Evolutionary conservation across 2,888 invertebrate species (phyloP), one percentile per base, ranked within the genome.

Genomic region (Hofmannophila pseudospretella): DNA sequence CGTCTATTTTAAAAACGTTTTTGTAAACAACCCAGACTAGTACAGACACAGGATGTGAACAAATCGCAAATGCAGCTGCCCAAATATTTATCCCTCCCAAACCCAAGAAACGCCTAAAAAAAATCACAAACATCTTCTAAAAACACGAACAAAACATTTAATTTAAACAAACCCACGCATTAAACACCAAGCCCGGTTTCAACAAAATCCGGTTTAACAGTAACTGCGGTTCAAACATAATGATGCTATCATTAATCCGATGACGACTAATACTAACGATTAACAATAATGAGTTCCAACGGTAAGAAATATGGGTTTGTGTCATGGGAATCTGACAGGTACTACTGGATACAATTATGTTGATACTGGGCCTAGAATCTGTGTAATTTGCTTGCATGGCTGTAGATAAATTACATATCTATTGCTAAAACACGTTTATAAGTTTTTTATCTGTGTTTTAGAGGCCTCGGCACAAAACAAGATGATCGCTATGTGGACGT

Each of bases 251-350:
- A 40, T 40, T 36, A 40, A 40, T 40, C 16, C 40, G 34, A 42
- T 36, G 38, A 28, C 35, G 34, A 34, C 34, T 42, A 42, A 42
- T 42, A 36, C 30, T 34, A 14, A 36, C 29, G 31, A 42, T 42
- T 42, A 42, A 23, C 20, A 34, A 32, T 42, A 42, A 42, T 42
- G 36, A 36, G 36, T 34, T 39, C 31, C 20, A 32, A 32, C 34
- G 11, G 31, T 37, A 41, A 41, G 41, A 41, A 38, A 37, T 37
- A 41, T 41, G 34, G 33, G 36, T 28, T 31, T 34, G 20, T 41
- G 37, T 40, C 40, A 36, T 40, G 40, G 40, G 40, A 40, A 40
- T 29, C 32, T 11, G 20, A 14, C 11, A 19, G 10, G 27, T 28
- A 34, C 39, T 40, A 40, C 36, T 36, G 36, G 16, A 28, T 40